Base-by-base conservation (phyloP, 1,140 invertebrate species). In the Panulirus ornatus region DNA sequence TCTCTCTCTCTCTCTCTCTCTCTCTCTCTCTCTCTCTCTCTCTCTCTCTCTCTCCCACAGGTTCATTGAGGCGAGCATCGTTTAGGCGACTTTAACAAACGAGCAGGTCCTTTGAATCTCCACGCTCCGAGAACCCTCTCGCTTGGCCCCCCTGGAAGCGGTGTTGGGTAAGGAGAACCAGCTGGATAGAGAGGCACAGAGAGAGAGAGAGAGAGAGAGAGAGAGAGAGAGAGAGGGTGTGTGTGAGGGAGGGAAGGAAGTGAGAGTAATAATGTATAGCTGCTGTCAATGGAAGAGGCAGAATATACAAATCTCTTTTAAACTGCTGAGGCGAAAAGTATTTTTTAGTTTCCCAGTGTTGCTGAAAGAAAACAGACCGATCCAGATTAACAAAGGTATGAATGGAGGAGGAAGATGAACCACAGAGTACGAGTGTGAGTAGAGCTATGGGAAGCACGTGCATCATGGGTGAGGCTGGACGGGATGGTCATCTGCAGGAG, bases 81-180 rank as follows among this genome's bases (percentile, higher is more conserved):
- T 66, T 66, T 66, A 66, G n/a, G n/a, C 30, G 58, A 66, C 58
- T 66, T 66, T 66, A 66, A 66, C 58, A 66, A 66, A 66, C 58
- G 11, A 66, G n/a, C 22, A 1, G n/a, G 11, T 27, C 58, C 30
- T 66, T 27, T 66, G n/a, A 66, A 27, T 30, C n/a, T 47, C 14
- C 58, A 2, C 27, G 58, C n/a, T 66, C n/a, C 1, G 3, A 66
- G 58, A 27, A 58, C 54, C 58, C 30, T 27, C 58, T 66, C n/a
- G n/a, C n/a, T n/a, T n/a, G 3, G 11, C 58, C n/a, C 5, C 58
- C 22, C 58, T 27, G 5, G 58, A 11, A 5, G 58, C 58, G 58
- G 51, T 11, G 22, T 11, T 11, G 51, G 51, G 51, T 11, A 58
- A 11, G 22, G 51, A 58, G 51, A 22, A 58, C 11, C 11, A 11